Percentiles rank a stretch among this genome's conserved stretches.
These are phyloP conservation scores for Petrocephalus sullivani DNA, from an alignment of 2,797 vertebrate genomes.

Conservation along the genomic window DNA sequence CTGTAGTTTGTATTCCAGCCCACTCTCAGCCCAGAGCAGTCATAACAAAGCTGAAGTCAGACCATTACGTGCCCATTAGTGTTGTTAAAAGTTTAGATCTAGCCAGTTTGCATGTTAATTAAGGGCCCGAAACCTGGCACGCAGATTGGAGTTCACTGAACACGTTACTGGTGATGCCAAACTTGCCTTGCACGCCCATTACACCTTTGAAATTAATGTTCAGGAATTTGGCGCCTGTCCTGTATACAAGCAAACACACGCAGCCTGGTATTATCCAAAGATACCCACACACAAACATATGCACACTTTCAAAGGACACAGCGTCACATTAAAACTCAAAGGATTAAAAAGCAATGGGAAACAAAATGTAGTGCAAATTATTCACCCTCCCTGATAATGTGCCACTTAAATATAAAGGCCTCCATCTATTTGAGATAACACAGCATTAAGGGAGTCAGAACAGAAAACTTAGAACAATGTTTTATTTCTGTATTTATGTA, in stretches of 20 bases:
- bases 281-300: not conserved
- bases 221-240: not conserved
- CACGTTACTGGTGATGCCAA: not conserved
- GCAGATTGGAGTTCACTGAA: not conserved
- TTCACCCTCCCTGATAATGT: not conserved
- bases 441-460: not conserved
- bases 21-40: constrained; percentile 44
- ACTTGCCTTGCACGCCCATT: not conserved
- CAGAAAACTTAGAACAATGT: not conserved
- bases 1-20: constrained; percentile 43
- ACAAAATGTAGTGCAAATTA: not conserved
- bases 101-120: constrained; percentile 42
- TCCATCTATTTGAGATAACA: not conserved
- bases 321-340: not conserved
- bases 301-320: not conserved
- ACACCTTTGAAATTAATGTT: not conserved
- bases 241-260: not conserved
- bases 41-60: constrained; percentile 54
- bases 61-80: constrained; percentile 57
- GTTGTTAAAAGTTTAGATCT: constrained; percentile 42
- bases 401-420: not conserved
- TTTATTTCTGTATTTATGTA: not conserved
- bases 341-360: not conserved
- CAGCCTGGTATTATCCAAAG: not conserved
- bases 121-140: not conserved